Percentiles rank a stretch among this genome's conserved stretches.
phyloP scores from a whole-genome alignment of 2,797 vertebrate species.

The Lates japonicus region DNA sequence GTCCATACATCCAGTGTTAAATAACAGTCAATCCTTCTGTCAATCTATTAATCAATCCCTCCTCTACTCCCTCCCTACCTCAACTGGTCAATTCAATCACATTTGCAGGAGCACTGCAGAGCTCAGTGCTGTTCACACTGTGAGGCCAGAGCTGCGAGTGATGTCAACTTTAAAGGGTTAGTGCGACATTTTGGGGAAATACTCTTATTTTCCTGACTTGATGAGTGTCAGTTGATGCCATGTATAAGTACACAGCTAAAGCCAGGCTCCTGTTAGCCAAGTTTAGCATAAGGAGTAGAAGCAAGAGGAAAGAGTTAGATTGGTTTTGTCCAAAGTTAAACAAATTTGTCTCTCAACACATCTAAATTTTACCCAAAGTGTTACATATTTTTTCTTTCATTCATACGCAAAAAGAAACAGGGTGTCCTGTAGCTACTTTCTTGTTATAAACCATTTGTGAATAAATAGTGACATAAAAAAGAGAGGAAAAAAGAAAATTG shows the following conservation, averaged over 20 bases:
- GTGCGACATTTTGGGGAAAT: background rate
- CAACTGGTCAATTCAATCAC: slow-evolving; percentile 42
- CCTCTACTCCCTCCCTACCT: slow-evolving; percentile 4
- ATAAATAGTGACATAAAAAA: too few species aligned
- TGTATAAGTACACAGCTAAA: background rate
- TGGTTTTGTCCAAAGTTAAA: background rate
- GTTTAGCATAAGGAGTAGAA: background rate
- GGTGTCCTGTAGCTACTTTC: too few species aligned
- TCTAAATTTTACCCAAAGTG: too few species aligned
- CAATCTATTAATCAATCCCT: slow-evolving; percentile 57
- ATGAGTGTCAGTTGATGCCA: background rate
- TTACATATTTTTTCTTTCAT: background rate
- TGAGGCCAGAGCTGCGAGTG: background rate
- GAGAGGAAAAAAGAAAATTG: background rate
- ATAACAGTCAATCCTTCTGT: slow-evolving; percentile 50
- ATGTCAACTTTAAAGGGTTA: slow-evolving; percentile 1
- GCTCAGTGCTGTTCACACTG: slow-evolving; percentile 3
- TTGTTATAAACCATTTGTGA: too few species aligned
- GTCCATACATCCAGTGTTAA: slow-evolving; percentile 53
- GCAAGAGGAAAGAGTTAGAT: too few species aligned
- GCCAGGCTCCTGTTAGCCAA: background rate
- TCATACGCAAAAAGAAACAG: too few species aligned
- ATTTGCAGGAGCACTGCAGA: slow-evolving; percentile 27
- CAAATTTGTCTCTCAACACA: background rate
- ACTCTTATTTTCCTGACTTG: background rate